These are phyloP conservation scores for Epirrita christyi DNA, from an alignment of 2,888 invertebrate genomes.

Conservation along the genomic window DNA sequence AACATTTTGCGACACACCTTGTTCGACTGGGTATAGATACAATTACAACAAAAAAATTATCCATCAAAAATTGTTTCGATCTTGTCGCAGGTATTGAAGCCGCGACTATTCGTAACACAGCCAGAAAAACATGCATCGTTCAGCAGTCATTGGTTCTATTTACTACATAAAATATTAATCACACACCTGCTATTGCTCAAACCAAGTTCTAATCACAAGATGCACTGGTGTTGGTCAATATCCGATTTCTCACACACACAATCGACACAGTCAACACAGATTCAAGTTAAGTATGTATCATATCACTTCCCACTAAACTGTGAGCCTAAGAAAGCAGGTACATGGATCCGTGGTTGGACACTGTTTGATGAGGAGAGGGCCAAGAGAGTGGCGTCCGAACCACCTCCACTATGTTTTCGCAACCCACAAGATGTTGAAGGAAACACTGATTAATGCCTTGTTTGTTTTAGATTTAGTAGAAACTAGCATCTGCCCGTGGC, in stretches of 20 bases:
- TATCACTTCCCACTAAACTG: conserved; percentile 2
- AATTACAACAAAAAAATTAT: no score
- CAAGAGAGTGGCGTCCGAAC: conserved; percentile 44
- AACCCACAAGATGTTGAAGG: conserved; percentile 33
- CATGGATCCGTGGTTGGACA: conserved; percentile 39
- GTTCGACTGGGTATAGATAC: no score
- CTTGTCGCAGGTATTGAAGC: no score
- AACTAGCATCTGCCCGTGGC: background rate
- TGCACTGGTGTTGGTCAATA: background rate
- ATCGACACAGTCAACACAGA: background rate
- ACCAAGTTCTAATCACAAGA: conserved; percentile 6
- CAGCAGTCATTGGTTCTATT: no score
- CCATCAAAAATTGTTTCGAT: no score
- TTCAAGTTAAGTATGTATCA: background rate
- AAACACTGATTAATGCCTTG: conserved; percentile 26
- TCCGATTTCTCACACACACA: background rate
- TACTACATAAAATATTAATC: no score
- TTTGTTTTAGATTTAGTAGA: background rate
- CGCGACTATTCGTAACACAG: no score
- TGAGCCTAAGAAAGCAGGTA: conserved; percentile 39
- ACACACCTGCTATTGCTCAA: background rate
- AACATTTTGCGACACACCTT: no score
- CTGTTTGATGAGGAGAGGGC: conserved; percentile 43
- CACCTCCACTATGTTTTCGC: conserved; percentile 48
- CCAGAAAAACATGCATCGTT: no score